Evolutionary conservation across 2,113 vertebrate genomes (phyloP).

Genomic region (Turnix velox): DNA sequence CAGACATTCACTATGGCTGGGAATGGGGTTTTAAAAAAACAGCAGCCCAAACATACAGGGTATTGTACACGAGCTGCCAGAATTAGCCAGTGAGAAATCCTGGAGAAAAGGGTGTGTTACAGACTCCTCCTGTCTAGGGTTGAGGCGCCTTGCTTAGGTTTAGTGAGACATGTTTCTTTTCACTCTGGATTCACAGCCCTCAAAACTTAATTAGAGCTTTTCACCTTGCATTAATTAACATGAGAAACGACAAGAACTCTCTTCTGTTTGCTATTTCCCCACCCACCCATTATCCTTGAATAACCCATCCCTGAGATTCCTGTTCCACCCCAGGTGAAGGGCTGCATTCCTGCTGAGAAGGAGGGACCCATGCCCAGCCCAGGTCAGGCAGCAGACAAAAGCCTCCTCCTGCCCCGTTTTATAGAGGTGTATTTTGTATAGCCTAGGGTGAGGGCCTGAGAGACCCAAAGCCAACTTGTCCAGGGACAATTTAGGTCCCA

Average conservation of each 20-base stretch:
- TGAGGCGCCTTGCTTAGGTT: slow-evolving; percentile 11
- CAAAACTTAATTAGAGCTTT: slow-evolving; percentile 56
- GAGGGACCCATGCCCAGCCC: fast-evolving
- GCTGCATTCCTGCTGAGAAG: not conserved
- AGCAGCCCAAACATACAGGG: not conserved
- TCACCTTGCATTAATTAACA: slow-evolving; percentile 42
- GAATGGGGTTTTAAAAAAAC: not conserved
- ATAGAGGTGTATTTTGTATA: not conserved
- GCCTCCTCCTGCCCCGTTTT: not conserved
- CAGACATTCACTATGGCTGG: not conserved
- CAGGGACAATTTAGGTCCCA: fast-evolving
- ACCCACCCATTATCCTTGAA: not conserved
- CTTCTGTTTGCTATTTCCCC: not conserved
- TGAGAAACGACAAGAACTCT: slow-evolving; percentile 12
- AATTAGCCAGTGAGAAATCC: not conserved
- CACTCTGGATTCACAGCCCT: slow-evolving; percentile 5
- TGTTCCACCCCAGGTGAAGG: not conserved
- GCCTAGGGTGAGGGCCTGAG: fast-evolving
- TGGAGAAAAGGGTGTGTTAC: not conserved
- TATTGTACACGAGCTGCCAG: not conserved
- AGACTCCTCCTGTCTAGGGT: not conserved
- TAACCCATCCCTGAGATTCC: not conserved
- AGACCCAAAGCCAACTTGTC: not conserved
- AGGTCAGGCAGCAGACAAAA: not conserved
- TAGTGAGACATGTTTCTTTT: not conserved